Conservation (phyloP, 1,140 invertebrate species). For the Reticulitermes speratus region DNA sequence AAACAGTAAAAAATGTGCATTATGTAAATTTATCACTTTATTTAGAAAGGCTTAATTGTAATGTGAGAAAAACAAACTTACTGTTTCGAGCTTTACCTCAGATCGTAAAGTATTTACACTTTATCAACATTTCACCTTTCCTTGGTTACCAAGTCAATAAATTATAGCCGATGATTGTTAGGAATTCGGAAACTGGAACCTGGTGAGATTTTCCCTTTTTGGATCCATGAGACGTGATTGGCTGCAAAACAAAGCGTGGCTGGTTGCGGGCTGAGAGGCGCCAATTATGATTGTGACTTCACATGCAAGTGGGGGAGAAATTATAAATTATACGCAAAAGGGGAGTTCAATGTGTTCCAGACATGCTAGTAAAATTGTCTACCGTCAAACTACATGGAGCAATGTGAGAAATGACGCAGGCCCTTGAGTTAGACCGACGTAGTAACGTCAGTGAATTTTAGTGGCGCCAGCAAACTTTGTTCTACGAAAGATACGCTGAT, state of each 20-base stretch:
- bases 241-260: not conserved
- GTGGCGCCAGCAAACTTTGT: not conserved
- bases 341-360: not conserved
- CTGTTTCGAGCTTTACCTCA: too few species aligned
- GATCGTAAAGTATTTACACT: too few species aligned
- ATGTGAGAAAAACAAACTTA: too few species aligned
- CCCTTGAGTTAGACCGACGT: not conserved
- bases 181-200: not conserved
- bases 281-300: not conserved
- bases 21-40: too few species aligned
- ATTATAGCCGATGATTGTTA: too few species aligned
- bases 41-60: too few species aligned
- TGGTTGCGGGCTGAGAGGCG: not conserved
- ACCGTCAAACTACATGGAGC: not conserved
- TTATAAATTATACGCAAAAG: slow-evolving; percentile 4
- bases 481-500: not conserved
- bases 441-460: not conserved
- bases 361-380: not conserved
- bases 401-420: not conserved
- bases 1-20: too few species aligned
- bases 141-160: too few species aligned
- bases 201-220: not conserved
- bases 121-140: too few species aligned
- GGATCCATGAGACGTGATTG: not conserved
- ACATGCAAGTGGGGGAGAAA: not conserved